These are phyloP conservation scores for Parnassius orleans DNA, from an alignment of 2,888 invertebrate species.

Conservation along the genomic window DNA sequence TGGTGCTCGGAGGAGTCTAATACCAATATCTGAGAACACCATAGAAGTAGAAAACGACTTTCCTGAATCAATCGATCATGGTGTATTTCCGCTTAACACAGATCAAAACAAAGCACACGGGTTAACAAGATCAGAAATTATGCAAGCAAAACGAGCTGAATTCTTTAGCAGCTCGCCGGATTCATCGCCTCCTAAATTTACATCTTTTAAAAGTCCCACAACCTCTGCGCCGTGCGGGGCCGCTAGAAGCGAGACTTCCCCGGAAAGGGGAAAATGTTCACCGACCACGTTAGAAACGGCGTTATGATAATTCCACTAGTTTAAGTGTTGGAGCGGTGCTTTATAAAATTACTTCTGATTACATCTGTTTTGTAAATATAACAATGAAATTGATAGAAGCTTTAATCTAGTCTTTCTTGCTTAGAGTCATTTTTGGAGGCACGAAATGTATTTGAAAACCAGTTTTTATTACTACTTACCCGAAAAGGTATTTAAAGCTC, in stretches of 20 bases:
- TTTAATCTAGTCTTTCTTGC: conserved; percentile 78
- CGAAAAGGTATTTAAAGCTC: conserved; percentile 50
- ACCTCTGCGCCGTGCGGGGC: conserved; percentile 41
- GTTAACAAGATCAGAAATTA: conserved; percentile 72
- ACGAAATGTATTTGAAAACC: conserved; percentile 49
- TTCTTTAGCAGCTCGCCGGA: conserved; percentile 75
- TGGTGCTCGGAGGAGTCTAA: conserved; percentile 70
- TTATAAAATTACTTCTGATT: conserved; percentile 43
- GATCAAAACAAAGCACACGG: conserved; percentile 55
- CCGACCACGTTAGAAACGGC: conserved; percentile 83
- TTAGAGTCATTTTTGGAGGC: conserved; percentile 64
- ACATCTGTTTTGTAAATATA: conserved; percentile 47
- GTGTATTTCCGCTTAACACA: conserved; percentile 72
- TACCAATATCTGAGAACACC: conserved; percentile 64
- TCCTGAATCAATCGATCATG: conserved; percentile 55
- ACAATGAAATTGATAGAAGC: conserved; percentile 73
- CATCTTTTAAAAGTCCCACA: conserved; percentile 62
- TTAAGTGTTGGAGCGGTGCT: conserved; percentile 55
- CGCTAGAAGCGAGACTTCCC: conserved; percentile 53
- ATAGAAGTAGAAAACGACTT: conserved; percentile 54
- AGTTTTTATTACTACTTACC: conserved; percentile 49
- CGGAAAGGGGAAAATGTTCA: conserved; percentile 63
- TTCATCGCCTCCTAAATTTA: conserved; percentile 61
- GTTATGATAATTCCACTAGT: conserved; percentile 69
- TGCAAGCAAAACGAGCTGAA: conserved; percentile 83